Evolutionary conservation across 1,140 invertebrate species (phyloP).

Genomic region (Proales similis): DNA sequence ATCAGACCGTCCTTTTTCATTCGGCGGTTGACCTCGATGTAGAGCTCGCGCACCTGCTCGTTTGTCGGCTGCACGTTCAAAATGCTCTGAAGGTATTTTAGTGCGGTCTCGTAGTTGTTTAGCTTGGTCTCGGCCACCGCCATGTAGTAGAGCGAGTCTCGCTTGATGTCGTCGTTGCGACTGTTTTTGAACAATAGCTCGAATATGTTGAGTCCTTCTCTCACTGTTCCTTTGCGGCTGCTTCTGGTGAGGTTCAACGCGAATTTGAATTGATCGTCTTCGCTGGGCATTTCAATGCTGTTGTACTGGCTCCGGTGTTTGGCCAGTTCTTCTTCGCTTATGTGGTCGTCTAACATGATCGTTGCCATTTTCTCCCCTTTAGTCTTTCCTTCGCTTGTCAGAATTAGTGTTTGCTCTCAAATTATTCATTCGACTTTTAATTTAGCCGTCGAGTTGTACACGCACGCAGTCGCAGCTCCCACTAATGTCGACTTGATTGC

Average conservation of each 20-base stretch:
- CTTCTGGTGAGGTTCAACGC: constrained; percentile 33
- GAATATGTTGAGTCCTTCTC: constrained; percentile 22
- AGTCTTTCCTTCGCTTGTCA: too few relatives aligned
- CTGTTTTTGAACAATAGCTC: constrained; percentile 16
- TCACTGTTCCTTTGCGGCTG: not conserved
- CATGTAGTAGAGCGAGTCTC: constrained; percentile 36
- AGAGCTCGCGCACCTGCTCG: constrained; percentile 25
- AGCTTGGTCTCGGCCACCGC: constrained; percentile 32
- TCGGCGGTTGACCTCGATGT: constrained; percentile 17
- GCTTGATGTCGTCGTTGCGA: constrained; percentile 28
- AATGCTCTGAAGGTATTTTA: constrained; percentile 32
- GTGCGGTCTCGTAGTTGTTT: constrained; percentile 21
- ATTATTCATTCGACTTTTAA: constrained; percentile 1
- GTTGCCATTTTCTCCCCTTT: constrained; percentile 20
- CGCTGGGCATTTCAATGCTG: not conserved
- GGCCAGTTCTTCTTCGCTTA: constrained; percentile 12
- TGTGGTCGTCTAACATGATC: constrained; percentile 22
- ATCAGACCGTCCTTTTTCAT: constrained; percentile 36
- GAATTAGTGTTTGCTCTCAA: too few relatives aligned
- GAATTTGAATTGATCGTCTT: constrained; percentile 29
- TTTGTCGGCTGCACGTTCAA: constrained; percentile 20
- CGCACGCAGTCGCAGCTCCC: too few relatives aligned
- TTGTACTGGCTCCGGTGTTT: constrained; percentile 6
- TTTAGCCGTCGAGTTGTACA: too few relatives aligned
- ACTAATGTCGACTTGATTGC: too few relatives aligned